Evolutionary conservation across 2,888 invertebrate species (phyloP).

Genomic region (Oscheius sp.): DNA sequence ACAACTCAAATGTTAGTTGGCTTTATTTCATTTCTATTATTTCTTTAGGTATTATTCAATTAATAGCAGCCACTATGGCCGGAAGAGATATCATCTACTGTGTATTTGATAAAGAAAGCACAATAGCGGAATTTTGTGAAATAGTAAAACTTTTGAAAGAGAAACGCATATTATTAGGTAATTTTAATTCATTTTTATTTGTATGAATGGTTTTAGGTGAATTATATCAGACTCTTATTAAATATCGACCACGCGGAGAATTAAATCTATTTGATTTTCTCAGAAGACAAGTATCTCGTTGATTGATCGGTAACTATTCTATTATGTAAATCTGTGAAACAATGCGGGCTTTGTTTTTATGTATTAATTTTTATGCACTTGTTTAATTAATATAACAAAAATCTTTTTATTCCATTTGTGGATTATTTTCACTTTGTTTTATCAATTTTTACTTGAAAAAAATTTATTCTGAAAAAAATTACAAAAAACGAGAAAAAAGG

Average conservation of each 20-base stretch:
- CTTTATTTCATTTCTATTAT: not conserved
- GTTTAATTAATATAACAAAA: not conserved
- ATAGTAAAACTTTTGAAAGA: not conserved
- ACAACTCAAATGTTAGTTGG: constrained; percentile 56
- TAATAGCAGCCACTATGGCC: constrained; percentile 17
- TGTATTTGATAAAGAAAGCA: not conserved
- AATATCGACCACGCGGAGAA: too few relatives aligned
- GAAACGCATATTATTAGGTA: not conserved
- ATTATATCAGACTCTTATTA: not conserved
- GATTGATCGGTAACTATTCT: not conserved
- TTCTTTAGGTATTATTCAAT: constrained; percentile 22
- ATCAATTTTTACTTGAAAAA: too few relatives aligned
- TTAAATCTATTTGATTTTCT: not conserved
- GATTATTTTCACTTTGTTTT: not conserved
- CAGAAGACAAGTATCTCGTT: not conserved
- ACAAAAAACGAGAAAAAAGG: not conserved
- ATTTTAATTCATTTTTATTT: not conserved
- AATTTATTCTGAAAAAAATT: too few relatives aligned
- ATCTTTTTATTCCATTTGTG: not conserved
- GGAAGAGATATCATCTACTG: constrained; percentile 24
- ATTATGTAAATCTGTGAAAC: not conserved
- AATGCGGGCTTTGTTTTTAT: too few relatives aligned
- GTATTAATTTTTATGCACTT: not conserved
- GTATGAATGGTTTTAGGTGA: too few relatives aligned
- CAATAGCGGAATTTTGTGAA: not conserved